Evolutionary conservation across 1,140 invertebrate species (phyloP).

Genomic region (Lordiphosa mommai): DNA sequence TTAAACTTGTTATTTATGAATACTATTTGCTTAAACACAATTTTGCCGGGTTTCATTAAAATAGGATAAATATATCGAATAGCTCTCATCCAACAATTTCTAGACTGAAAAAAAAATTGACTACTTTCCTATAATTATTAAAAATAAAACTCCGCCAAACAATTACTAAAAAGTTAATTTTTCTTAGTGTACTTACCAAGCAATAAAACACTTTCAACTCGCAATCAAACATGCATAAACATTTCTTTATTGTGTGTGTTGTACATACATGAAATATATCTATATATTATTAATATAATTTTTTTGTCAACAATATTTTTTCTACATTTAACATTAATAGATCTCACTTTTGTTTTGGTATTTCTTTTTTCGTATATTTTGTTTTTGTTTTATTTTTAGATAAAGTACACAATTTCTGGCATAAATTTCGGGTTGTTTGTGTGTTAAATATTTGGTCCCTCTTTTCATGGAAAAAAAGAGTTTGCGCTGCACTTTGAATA

Average conservation of each 20-base stretch:
- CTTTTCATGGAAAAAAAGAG: constrained; percentile 73
- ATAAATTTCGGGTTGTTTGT: constrained; percentile 47
- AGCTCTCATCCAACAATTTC: no score
- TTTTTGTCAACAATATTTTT: constrained; percentile 50
- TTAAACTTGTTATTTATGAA: no score
- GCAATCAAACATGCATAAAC: constrained; percentile 54
- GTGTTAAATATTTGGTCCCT: constrained; percentile 60
- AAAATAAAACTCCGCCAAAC: no score
- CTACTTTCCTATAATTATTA: no score
- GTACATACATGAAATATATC: constrained; percentile 66
- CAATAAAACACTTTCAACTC: neutral
- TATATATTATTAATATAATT: constrained; percentile 23
- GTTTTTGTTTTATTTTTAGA: constrained; percentile 19
- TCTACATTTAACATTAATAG: constrained; percentile 67
- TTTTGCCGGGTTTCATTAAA: no score
- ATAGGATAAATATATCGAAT: no score
- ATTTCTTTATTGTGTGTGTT: constrained; percentile 60
- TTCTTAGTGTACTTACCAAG: neutral
- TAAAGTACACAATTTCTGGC: constrained; percentile 64
- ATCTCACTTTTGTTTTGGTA: constrained; percentile 59
- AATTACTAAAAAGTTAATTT: no score
- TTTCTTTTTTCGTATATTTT: constrained; percentile 11
- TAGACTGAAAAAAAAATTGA: no score
- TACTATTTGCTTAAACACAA: no score
- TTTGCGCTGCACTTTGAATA: constrained; percentile 51